Evolutionary conservation across 2,888 invertebrate genomes (phyloP).

Genomic region (Brachynemurus nebulosus): DNA sequence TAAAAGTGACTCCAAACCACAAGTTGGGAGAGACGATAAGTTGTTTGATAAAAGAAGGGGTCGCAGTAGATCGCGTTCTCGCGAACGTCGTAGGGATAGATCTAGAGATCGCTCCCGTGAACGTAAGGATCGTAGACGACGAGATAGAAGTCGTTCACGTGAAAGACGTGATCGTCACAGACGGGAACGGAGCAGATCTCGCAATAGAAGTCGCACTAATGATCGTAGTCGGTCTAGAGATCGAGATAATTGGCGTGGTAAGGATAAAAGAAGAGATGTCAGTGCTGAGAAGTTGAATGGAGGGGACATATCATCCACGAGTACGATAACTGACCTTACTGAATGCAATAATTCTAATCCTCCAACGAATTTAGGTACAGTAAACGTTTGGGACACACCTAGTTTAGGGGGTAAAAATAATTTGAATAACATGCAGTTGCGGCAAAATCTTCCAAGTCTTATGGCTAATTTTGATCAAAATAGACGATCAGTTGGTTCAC

Average conservation of each 20-base stretch:
- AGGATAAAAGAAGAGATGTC: slow-evolving; percentile 18
- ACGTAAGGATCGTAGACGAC: slow-evolving; percentile 26
- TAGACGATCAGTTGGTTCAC: not conserved
- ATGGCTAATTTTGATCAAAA: not conserved
- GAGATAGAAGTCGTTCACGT: slow-evolving; percentile 30
- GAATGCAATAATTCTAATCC: not conserved
- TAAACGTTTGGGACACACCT: slow-evolving; percentile 1
- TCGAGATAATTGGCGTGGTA: slow-evolving; percentile 28
- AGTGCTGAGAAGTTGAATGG: slow-evolving; percentile 6
- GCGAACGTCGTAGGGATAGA: slow-evolving; percentile 31
- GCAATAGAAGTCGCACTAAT: slow-evolving; percentile 39
- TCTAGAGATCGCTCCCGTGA: slow-evolving; percentile 26
- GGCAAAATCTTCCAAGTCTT: not conserved
- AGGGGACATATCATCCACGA: slow-evolving; percentile 5
- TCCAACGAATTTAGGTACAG: not conserved
- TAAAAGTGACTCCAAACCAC: slow-evolving; percentile 16
- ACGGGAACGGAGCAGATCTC: slow-evolving; percentile 40
- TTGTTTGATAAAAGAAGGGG: slow-evolving; percentile 19
- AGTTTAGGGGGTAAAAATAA: not conserved
- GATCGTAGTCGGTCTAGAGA: slow-evolving; percentile 39
- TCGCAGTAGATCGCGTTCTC: slow-evolving; percentile 36
- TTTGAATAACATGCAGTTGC: not conserved
- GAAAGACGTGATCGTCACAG: slow-evolving; percentile 37
- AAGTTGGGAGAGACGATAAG: slow-evolving; percentile 18
- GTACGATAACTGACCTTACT: slow-evolving; percentile 2